Conservation (phyloP, 2,113 vertebrate genomes). For the Telmatochromis bifrenatus region DNA sequence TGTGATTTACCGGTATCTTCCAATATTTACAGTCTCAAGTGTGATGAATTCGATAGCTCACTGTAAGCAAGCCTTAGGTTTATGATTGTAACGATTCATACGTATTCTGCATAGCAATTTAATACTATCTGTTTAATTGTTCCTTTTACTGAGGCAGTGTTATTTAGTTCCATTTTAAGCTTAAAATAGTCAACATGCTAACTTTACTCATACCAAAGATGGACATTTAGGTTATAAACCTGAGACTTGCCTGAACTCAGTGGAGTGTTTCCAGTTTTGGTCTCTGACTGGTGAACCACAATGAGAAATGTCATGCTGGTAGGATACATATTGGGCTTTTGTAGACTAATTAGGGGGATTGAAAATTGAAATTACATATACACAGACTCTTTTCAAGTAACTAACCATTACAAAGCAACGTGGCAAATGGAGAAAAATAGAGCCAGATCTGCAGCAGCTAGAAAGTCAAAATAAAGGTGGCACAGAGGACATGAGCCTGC, state of each 20-base stretch:
- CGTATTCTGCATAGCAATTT: background rate
- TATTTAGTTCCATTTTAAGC: background rate
- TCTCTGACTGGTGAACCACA: background rate
- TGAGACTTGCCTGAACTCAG: background rate
- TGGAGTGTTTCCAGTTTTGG: background rate
- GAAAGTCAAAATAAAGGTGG: background rate
- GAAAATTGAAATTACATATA: background rate
- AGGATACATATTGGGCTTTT: background rate
- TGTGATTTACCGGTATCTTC: background rate
- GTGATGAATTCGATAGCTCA: background rate
- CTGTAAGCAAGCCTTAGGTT: background rate
- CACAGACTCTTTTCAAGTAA: background rate
- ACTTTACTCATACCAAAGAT: background rate
- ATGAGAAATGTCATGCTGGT: background rate
- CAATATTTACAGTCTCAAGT: background rate
- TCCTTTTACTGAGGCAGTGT: accelerated
- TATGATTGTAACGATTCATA: background rate
- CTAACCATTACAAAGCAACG: background rate
- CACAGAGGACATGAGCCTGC: background rate
- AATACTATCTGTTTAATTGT: background rate
- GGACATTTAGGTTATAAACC: accelerated
- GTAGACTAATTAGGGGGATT: background rate
- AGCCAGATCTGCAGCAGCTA: background rate
- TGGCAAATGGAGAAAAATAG: background rate
- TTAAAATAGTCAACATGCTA: background rate